Evolutionary conservation across 2,113 vertebrate species (phyloP).

Genomic region (Otus sunia): DNA sequence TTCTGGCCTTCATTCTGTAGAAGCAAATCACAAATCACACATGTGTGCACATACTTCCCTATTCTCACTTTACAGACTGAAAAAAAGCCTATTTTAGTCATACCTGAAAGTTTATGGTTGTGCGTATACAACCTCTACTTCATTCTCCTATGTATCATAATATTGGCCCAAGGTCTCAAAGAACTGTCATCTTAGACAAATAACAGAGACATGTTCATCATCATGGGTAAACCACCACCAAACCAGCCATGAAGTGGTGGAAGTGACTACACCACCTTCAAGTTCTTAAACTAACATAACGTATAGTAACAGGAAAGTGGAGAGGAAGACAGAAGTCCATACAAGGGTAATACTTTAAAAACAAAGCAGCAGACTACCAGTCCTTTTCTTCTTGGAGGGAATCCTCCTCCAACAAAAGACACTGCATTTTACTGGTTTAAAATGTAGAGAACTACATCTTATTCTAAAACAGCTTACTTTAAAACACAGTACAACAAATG

Average conservation of each 20-base stretch:
- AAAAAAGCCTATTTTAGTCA: not conserved
- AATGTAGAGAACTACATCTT: not conserved
- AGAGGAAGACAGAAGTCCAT: not conserved
- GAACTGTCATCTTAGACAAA: not conserved
- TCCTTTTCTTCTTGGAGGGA: not conserved
- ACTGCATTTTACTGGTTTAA: not conserved
- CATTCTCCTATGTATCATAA: not conserved
- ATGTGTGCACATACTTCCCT: not conserved
- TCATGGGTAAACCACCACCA: not conserved
- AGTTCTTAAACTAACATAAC: not conserved
- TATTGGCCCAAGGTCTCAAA: not conserved
- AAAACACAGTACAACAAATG: not conserved
- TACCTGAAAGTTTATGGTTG: not conserved
- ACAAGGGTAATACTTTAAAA: not conserved
- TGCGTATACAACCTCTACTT: not conserved
- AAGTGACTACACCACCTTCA: not conserved
- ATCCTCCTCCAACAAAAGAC: not conserved
- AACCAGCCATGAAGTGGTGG: not conserved
- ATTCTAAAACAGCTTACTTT: not conserved
- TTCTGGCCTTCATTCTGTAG: not conserved
- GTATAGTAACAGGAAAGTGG: not conserved
- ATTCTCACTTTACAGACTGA: not conserved
- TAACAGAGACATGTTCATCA: not conserved
- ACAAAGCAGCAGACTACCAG: not conserved
- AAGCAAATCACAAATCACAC: not conserved